Conservation (phyloP, 2,797 vertebrate species). For the Phrynocephalus vlangalii region DNA sequence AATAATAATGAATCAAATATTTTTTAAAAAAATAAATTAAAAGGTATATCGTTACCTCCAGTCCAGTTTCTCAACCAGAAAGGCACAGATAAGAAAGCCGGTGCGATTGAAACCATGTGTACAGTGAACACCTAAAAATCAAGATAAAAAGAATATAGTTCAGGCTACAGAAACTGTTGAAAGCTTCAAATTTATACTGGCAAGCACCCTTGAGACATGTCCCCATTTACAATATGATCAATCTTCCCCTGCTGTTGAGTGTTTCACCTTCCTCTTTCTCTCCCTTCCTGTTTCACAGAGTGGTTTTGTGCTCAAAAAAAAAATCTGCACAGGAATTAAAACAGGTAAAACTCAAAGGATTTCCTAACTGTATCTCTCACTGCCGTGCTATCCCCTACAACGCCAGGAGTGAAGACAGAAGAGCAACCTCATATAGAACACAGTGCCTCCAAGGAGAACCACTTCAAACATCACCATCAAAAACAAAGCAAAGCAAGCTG, state of each 20-base stretch:
- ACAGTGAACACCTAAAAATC: constrained; percentile 93
- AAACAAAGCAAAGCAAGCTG: no score
- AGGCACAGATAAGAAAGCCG: constrained; percentile 97
- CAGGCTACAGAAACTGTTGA: constrained; percentile 22
- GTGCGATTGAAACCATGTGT: constrained; percentile 99
- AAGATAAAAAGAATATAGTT: constrained; percentile 45
- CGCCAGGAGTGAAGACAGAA: not conserved
- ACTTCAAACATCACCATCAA: not conserved
- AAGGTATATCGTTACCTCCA: constrained; percentile 89
- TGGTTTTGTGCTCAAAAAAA: not conserved
- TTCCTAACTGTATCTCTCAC: not conserved
- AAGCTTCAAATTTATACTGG: not conserved
- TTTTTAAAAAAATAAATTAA: not conserved
- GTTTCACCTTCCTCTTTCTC: not conserved
- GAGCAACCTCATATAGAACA: not conserved
- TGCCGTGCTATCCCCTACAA: not conserved
- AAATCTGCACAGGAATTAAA: constrained; percentile 1
- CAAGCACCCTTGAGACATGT: not conserved
- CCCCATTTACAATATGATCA: not conserved
- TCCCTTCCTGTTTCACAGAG: not conserved
- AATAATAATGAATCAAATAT: no score
- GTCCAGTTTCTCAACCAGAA: constrained; percentile 98
- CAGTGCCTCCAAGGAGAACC: not conserved
- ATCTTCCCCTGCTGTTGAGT: not conserved
- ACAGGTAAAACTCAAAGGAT: not conserved